Evolutionary conservation across 2,113 vertebrate genomes (phyloP), one percentile per base, ranked within the genome.

Genomic region (Aviceda subcristata): DNA sequence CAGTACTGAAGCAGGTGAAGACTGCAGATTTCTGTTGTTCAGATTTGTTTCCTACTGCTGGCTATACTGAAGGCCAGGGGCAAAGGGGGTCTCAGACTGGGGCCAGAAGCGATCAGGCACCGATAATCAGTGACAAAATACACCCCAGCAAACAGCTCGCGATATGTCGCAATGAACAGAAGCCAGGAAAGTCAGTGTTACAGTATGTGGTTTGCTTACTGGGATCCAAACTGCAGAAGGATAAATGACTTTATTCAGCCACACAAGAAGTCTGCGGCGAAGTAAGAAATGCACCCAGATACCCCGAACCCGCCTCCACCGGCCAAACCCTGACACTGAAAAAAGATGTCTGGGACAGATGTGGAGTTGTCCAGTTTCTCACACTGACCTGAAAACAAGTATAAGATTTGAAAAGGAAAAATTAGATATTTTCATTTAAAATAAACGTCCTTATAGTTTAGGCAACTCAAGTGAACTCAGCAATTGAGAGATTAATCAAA

Each of bases 181-280:
- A n/a, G 36, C 45, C 0, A 0, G n/a, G 23, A 32, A 77, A 55
- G 34, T 7, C 5, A 0, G 7, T 16, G 12, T 6, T 22, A 32
- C 1, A 11, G n/a, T 45, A 14, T 3, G 8, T 8, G 10, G 39
- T 41, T 66, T 57, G 15, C 57, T 59, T 36, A 32, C 12, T 50
- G 53, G 32, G 62, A 88, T 73, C 5, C 3, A 0, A 56, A 3
- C 5, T 14, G 26, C 50, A 66, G 36, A 36, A 85, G 48, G 18
- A 73, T 27, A 51, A 51, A 83, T 36, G 17, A 41, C 30, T 64
- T 72, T 0, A 36, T 13, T 32, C 51, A 39, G 26, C 23, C 62
- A 68, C 46, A 46, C 13, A 43, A 46, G 26, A 22, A 68, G 38
- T 11, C 18, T 39, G 19, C 3, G 6, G 22, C 32, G 8, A 68